A percentile compares a stretch with the other conserved stretches of the same genome.
These are phyloP conservation scores for Danio jaintianensis DNA, from an alignment of 2,797 vertebrate genomes.

Conservation along the genomic window DNA sequence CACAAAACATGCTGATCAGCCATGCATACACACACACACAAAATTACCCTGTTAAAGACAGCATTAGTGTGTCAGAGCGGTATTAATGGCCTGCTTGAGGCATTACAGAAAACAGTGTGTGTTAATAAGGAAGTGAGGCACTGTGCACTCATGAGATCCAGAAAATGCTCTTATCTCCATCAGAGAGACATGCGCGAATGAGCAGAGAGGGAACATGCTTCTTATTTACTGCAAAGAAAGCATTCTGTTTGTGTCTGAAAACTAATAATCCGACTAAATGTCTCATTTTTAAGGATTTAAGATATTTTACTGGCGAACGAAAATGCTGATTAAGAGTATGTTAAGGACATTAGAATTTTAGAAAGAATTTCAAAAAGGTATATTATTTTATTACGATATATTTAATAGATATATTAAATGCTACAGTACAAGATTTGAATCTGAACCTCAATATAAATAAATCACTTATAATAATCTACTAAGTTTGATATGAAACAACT, in stretches of 20 bases:
- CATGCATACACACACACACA: background rate
- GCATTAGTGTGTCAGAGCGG: background rate
- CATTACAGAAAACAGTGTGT: constrained; percentile 6
- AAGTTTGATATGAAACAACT: no score
- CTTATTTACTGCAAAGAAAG: constrained; percentile 5
- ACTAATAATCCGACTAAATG: background rate
- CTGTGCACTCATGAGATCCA: background rate
- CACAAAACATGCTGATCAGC: background rate
- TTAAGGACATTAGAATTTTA: background rate
- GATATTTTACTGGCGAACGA: background rate
- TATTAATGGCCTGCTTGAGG: constrained; percentile 13
- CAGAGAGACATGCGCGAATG: constrained; percentile 11
- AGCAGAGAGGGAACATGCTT: background rate
- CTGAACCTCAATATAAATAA: background rate
- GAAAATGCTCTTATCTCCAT: constrained; percentile 6
- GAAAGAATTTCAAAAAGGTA: no score
- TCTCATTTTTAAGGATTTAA: background rate
- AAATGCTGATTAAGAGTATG: background rate
- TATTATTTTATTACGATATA: no score
- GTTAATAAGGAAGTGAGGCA: constrained; percentile 16
- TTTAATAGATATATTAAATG: no score
- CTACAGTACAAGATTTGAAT: background rate
- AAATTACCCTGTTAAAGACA: background rate
- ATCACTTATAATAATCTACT: no score
- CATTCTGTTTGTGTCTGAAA: background rate